phyloP scores from a whole-genome alignment of 2,888 invertebrate genomes.

The Acleris cristana region DNA sequence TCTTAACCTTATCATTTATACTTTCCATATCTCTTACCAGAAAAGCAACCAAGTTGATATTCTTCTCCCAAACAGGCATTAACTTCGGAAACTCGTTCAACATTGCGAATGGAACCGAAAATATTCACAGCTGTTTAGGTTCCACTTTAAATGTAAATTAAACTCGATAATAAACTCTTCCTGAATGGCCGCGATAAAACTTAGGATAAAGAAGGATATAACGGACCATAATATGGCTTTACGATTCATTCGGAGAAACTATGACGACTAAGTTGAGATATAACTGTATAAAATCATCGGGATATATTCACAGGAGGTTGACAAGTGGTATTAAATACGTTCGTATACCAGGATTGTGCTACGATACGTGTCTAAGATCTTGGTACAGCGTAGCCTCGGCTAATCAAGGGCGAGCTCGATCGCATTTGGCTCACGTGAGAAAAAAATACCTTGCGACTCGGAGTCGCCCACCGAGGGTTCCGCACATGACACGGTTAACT shows the following conservation, averaged over 20 bases:
- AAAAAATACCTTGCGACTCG: too few species aligned
- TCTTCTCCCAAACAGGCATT: neutral
- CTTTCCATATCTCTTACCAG: too few species aligned
- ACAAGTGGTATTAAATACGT: too few species aligned
- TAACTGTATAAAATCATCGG: neutral
- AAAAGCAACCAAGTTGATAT: neutral
- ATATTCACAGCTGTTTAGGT: slow-evolving; percentile 34
- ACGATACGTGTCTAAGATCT: too few species aligned
- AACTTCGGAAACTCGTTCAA: slow-evolving; percentile 22
- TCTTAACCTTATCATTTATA: too few species aligned
- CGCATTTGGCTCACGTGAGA: too few species aligned
- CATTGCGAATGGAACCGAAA: slow-evolving; percentile 29
- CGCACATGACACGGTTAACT: too few species aligned
- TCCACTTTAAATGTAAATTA: slow-evolving; percentile 38
- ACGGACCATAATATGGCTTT: slow-evolving; percentile 30
- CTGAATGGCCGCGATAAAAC: slow-evolving; percentile 29
- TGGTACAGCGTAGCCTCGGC: too few species aligned
- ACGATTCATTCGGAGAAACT: slow-evolving; percentile 9
- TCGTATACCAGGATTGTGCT: too few species aligned
- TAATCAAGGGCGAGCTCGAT: too few species aligned
- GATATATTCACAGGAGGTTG: neutral
- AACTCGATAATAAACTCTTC: slow-evolving; percentile 26
- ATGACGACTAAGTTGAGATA: neutral
- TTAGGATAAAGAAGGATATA: slow-evolving; percentile 11
- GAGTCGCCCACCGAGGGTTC: too few species aligned